A percentile compares a stretch with the other conserved stretches of the same genome.
These are phyloP conservation scores for Gymnoscopelus microlampas DNA, from an alignment of 2,797 vertebrate genomes.

Conservation along the genomic window DNA sequence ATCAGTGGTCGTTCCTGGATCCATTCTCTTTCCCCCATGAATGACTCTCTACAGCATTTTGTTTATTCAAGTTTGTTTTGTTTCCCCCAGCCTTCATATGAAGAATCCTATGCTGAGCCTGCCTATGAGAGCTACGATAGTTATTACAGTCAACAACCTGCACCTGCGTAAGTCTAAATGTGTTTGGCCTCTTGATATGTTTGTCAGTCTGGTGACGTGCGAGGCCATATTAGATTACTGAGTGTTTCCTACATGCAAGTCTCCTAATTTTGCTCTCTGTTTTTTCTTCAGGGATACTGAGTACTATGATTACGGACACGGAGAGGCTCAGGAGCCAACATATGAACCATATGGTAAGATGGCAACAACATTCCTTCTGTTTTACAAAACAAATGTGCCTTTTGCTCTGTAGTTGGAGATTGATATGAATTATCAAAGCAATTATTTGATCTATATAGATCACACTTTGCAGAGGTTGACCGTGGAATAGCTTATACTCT, in stretches of 20 bases:
- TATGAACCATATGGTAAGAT: slow-evolving; percentile 95
- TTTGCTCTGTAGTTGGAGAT: not conserved
- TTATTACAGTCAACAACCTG: slow-evolving; percentile 92
- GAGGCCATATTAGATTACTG: no score
- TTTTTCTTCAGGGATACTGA: slow-evolving; percentile 89
- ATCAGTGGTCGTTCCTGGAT: not conserved
- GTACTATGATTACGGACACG: slow-evolving; percentile 98
- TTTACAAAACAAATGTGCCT: slow-evolving; percentile 24
- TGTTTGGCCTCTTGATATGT: not conserved
- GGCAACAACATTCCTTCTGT: not conserved
- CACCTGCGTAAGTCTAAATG: slow-evolving; percentile 86
- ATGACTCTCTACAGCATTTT: not conserved
- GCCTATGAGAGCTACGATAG: slow-evolving; percentile 92
- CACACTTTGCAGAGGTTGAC: no score
- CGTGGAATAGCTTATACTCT: no score
- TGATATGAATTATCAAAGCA: no score
- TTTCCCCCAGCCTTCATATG: slow-evolving; percentile 67
- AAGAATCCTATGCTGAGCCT: slow-evolving; percentile 72
- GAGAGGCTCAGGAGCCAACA: slow-evolving; percentile 89
- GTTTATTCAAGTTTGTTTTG: not conserved
- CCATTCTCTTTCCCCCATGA: no score
- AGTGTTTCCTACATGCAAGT: no score
- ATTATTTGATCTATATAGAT: not conserved
- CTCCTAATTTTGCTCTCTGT: no score
- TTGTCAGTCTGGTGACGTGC: no score